phyloP scores from a whole-genome alignment of 2,888 invertebrate species.

The Eristalis intricaria region DNA sequence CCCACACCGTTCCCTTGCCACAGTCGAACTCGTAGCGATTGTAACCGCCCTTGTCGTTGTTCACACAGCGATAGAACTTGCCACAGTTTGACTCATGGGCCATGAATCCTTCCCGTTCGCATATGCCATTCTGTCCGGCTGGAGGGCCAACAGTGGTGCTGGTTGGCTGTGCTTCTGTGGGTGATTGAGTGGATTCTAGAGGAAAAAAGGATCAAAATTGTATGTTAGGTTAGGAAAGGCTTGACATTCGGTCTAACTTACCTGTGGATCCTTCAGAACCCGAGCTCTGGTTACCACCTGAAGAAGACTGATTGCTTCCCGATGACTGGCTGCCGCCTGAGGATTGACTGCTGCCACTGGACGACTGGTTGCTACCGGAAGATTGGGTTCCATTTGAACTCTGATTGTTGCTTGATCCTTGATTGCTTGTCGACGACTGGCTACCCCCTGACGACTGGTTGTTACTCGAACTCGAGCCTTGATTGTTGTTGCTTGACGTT shows the following conservation, averaged over 20 bases:
- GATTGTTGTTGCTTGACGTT: conserved; percentile 43
- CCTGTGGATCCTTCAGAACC: conserved; percentile 53
- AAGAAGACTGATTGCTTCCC: conserved; percentile 49
- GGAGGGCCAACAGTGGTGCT: conserved; percentile 53
- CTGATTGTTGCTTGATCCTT: conserved; percentile 47
- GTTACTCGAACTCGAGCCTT: conserved; percentile 28
- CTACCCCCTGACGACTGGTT: conserved; percentile 36
- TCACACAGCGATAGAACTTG: conserved; percentile 86
- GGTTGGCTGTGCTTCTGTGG: conserved; percentile 63
- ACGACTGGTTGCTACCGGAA: conserved; percentile 62
- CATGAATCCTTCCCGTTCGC: conserved; percentile 78
- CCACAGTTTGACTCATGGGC: conserved; percentile 82
- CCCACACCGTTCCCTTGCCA: conserved; percentile 84
- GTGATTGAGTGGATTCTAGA: conserved; percentile 45
- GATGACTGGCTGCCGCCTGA: conserved; percentile 55
- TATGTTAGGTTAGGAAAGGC: no score
- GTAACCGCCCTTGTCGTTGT: conserved; percentile 83
- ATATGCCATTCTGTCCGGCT: conserved; percentile 70
- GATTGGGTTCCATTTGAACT: conserved; percentile 27
- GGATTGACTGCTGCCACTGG: conserved; percentile 37
- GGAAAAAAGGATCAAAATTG: neutral
- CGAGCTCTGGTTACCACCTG: conserved; percentile 62
- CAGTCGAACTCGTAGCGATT: conserved; percentile 84
- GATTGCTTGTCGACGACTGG: conserved; percentile 49
- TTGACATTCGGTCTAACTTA: neutral